Evolutionary conservation across 2,888 invertebrate genomes (phyloP), one percentile per base, ranked within the genome.

Genomic region (Tillus elongatus): DNA sequence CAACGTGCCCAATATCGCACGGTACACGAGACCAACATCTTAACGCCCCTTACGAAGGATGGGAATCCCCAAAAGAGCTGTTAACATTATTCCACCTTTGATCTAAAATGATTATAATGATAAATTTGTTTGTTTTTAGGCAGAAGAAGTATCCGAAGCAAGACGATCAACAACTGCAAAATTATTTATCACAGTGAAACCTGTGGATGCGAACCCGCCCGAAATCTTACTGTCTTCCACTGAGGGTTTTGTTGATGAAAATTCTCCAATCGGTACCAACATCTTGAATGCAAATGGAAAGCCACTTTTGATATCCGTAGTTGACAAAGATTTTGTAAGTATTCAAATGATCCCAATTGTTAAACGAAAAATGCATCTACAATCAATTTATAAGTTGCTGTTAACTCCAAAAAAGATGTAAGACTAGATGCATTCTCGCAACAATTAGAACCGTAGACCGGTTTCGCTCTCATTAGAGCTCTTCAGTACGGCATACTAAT

Each of bases 131-230:
- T 61, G 13, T 13, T 13, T 9, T 32, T 11, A 85, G 78, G 90
- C 90, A 0, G 86, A 87, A 61, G 90, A 91, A 67, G 75, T 77
- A 33, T 79, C 87, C 2, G 82, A 83, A 64, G 75, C 79, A 0
- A 79, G 78, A 52, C 70, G 89, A 27, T 89, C 81, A 40, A 83
- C 90, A 0, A 86, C 83, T 13, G 89, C 89, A 0, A 88, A 86
- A 60, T 64, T 91, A 35, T 74, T 75, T 2, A 79, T 92, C 38
- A 81, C 79, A 24, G 86, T 91, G 0, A 80, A 87, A 43, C 87
- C 89, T 0, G 86, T 89, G 0, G 90, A 91, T 63, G 80, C 86
- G 10, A 83, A 83, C 64, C 88, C 88, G 1, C 90, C 90, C 0
- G 77, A 79, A 13, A 82, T 90, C 35, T 67, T 71, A 3, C 75